Evolutionary conservation across 2,888 invertebrate genomes (phyloP).

Genomic region (Brachyopa scutellaris): DNA sequence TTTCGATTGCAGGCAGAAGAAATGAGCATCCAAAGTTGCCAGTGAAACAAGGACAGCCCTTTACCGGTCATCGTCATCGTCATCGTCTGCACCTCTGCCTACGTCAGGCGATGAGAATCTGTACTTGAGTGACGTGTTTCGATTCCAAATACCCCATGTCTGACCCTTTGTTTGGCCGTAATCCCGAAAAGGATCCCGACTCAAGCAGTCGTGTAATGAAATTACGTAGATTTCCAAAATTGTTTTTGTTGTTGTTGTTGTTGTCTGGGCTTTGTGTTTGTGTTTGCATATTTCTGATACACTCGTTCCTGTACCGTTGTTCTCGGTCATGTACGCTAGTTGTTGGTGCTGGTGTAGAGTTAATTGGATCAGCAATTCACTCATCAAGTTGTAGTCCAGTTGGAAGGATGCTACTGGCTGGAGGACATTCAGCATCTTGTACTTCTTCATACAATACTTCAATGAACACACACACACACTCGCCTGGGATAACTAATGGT

Average conservation of each 20-base stretch:
- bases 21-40: too few relatives aligned
- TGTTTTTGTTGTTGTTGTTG: constrained; percentile 25
- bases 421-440: constrained; percentile 54
- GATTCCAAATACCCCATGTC: constrained; percentile 10
- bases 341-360: constrained; percentile 34
- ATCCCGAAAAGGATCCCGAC: constrained; percentile 33
- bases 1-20: constrained; percentile 31
- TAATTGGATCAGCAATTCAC: constrained; percentile 68
- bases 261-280: constrained; percentile 9
- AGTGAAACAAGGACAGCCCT: too few relatives aligned
- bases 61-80: constrained; percentile 7
- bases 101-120: constrained; percentile 36
- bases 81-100: constrained; percentile 31
- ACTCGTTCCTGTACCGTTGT: too few relatives aligned
- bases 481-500: constrained; percentile 45
- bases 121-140: constrained; percentile 54
- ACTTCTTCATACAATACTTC: constrained; percentile 38
- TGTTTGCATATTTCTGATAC: constrained; percentile 55
- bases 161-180: constrained; percentile 40
- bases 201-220: constrained; percentile 39
- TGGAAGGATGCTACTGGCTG: constrained; percentile 32
- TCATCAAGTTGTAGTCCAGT: constrained; percentile 58
- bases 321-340: constrained; percentile 29
- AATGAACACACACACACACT: constrained; percentile 25
- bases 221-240: constrained; percentile 56